phyloP scores from a whole-genome alignment of 2,888 invertebrate species.

The Lagria hirta region DNA sequence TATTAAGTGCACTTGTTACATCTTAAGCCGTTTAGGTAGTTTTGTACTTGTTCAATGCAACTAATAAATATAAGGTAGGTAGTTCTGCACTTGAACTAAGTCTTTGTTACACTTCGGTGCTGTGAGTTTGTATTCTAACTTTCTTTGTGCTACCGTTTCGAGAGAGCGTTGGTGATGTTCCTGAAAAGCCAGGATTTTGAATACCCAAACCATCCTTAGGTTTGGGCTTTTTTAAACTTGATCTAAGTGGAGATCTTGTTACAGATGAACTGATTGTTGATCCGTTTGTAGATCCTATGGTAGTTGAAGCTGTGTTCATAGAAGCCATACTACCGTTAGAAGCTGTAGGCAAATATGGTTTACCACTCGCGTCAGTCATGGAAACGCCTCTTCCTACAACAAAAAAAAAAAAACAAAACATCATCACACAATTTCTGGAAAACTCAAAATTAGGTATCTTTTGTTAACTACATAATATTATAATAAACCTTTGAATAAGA shows the following conservation, averaged over 20 bases:
- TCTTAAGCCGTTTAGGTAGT: slow-evolving; percentile 18
- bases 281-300: slow-evolving; percentile 61
- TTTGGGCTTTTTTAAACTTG: slow-evolving; percentile 75
- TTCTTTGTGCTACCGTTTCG: slow-evolving; percentile 88
- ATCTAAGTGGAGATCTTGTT: slow-evolving; percentile 67
- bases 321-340: slow-evolving; percentile 68
- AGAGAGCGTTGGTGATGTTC: slow-evolving; percentile 79
- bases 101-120: slow-evolving; percentile 74
- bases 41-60: slow-evolving; percentile 20
- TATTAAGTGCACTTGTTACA: slow-evolving; percentile 22
- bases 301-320: slow-evolving; percentile 72
- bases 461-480: neutral
- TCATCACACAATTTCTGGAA: no score
- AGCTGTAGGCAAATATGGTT: slow-evolving; percentile 67
- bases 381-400: slow-evolving; percentile 60
- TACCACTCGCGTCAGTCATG: slow-evolving; percentile 85
- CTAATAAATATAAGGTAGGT: slow-evolving; percentile 12
- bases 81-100: slow-evolving; percentile 3
- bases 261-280: slow-evolving; percentile 56
- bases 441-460: neutral
- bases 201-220: slow-evolving; percentile 72
- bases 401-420: no score
- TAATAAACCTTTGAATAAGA: neutral
- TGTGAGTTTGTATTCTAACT: slow-evolving; percentile 88
- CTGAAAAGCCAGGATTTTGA: slow-evolving; percentile 83